Evolutionary conservation across 2,888 invertebrate species (phyloP).

Genomic region (Mimas tiliae): DNA sequence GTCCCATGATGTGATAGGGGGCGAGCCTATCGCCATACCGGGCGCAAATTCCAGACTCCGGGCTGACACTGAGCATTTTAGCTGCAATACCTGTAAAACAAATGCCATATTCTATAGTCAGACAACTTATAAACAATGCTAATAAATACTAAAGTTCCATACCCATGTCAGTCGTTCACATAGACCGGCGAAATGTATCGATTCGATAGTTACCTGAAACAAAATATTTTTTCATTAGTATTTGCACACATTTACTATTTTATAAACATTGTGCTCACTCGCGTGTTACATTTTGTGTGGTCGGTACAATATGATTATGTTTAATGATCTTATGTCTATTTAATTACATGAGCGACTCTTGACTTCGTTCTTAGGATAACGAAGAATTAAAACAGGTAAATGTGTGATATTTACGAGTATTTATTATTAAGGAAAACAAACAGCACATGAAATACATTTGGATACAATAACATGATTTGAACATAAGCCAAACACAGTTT

Average conservation of each 20-base stretch:
- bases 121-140: neutral
- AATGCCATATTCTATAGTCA: neutral
- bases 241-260: neutral
- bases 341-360: constrained; percentile 34
- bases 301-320: neutral
- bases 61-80: too few species aligned
- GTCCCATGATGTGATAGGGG: too few species aligned
- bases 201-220: constrained; percentile 59
- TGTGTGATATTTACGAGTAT: too few species aligned
- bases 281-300: neutral
- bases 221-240: constrained; percentile 35
- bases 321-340: neutral
- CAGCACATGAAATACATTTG: too few species aligned
- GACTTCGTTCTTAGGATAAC: too few species aligned
- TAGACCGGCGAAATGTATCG: constrained; percentile 28
- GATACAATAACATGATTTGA: too few species aligned
- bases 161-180: neutral
- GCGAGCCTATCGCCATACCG: too few species aligned
- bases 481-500: too few species aligned
- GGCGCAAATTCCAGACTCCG: too few species aligned
- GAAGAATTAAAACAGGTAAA: too few species aligned
- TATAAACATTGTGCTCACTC: neutral
- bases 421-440: too few species aligned
- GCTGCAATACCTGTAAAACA: too few species aligned
- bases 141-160: neutral